A percentile compares a stretch with the other conserved stretches of the same genome.
phyloP scores from a whole-genome alignment of 53 echinoderm and acorn worm genomes.

The Stichopus horrens region DNA sequence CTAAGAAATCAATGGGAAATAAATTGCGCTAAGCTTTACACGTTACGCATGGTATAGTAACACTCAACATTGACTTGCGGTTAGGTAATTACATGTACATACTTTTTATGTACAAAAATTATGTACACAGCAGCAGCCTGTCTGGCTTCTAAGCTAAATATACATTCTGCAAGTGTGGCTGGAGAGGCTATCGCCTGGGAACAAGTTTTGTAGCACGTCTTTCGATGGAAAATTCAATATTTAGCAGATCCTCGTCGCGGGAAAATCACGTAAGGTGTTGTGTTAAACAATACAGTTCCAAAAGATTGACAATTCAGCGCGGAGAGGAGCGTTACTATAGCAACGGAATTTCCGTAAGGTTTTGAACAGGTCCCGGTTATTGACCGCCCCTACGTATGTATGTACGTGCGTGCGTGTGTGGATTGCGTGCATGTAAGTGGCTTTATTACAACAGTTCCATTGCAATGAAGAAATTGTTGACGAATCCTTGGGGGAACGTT shows the following conservation, averaged over 20 bases:
- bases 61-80: too few relatives aligned
- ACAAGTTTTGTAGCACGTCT: conserved; percentile 16
- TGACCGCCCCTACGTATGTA: conserved; percentile 39
- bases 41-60: too few relatives aligned
- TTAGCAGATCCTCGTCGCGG: conserved; percentile 28
- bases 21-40: too few relatives aligned
- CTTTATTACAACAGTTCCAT: background rate
- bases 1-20: too few relatives aligned
- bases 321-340: conserved; percentile 22
- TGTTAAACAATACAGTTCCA: conserved; percentile 23
- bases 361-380: conserved; percentile 44
- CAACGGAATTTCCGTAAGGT: conserved; percentile 39
- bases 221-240: conserved; percentile 41
- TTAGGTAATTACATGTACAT: too few relatives aligned
- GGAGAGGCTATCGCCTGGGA: conserved; percentile 26
- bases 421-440: conserved; percentile 9
- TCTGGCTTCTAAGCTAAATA: too few relatives aligned
- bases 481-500: background rate
- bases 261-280: conserved; percentile 12
- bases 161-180: background rate
- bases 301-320: conserved; percentile 43
- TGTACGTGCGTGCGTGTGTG: background rate
- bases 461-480: background rate
- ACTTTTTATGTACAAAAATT: too few relatives aligned
- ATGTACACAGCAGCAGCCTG: too few relatives aligned